Base-by-base conservation (phyloP, 2,797 vertebrate species). In the Hyperoplus immaculatus region DNA sequence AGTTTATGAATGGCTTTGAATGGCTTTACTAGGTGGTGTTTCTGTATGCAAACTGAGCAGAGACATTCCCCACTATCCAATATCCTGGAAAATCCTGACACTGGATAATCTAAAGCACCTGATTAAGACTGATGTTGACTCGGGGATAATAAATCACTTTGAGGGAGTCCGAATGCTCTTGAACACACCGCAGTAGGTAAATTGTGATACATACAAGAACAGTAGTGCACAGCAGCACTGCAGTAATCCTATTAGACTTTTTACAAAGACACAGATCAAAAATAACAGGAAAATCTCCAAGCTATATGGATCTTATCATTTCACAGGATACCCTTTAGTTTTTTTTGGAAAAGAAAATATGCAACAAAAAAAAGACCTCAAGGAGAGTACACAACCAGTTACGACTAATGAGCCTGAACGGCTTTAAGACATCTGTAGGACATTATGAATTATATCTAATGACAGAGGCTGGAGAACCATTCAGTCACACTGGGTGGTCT, bases 361-460 rank as follows among this genome's bases (percentile, higher is more conserved):
- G 11, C n/a, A 72, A 29, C 29, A 51, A 58, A 18, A 62, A 13
- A 43, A 13, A 43, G 13, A 60, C 49, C 38, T 80, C 2, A 11
- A 59, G 47, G 49, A 58, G 18, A 61, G 58, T 41, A 56, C 42
- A 62, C 57, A 55, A 6, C 43, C 59, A 74, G 69, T 84, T 69
- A 59, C 72, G 66, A 70, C 66, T 72, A 84, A 81, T 74, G 60
- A 55, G 76, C 81, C 78, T 67, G 49, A 69, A 75, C 81, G 74
- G 21, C 51, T 77, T 56, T 6, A 3, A 60, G 69, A 80, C 89
- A 91, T 88, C 87, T 91, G 88, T 36, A 80, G 74, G 56, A 78
- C 80, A 83, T 87, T 86, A 87, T 72, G 77, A 80, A 72, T 77
- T 57, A 73, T 77, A 85, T 77, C 73, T 80, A 87, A 85, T 82